phyloP scores from a whole-genome alignment of 2,888 invertebrate genomes.

The Erynnis tages region DNA sequence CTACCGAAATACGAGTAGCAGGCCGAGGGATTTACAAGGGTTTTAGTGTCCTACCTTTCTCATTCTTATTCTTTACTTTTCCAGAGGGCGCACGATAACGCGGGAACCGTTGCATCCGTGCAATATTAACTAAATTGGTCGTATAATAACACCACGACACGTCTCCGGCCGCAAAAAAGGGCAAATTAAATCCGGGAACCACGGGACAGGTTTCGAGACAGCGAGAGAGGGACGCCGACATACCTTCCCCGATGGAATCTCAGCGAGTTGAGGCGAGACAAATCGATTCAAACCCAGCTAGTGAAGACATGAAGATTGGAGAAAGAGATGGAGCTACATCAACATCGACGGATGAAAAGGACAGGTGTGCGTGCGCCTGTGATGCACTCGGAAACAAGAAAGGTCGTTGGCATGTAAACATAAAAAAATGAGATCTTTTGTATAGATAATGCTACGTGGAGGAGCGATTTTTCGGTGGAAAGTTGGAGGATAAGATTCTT shows the following conservation, averaged over 20 bases:
- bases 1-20: no score
- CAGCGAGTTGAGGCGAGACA: slow-evolving; percentile 64
- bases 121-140: slow-evolving; percentile 14
- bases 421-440: slow-evolving; percentile 56
- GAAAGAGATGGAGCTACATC: slow-evolving; percentile 52
- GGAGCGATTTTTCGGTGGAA: slow-evolving; percentile 31
- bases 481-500: slow-evolving; percentile 17
- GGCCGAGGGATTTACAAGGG: no score
- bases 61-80: no score
- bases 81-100: slow-evolving; percentile 6
- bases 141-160: slow-evolving; percentile 26
- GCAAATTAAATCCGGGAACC: slow-evolving; percentile 58
- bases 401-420: slow-evolving; percentile 70
- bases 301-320: slow-evolving; percentile 56
- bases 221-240: slow-evolving; percentile 51
- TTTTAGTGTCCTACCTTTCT: no score
- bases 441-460: slow-evolving; percentile 49
- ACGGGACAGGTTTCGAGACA: slow-evolving; percentile 59
- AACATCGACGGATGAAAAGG: slow-evolving; percentile 34
- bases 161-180: slow-evolving; percentile 51
- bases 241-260: slow-evolving; percentile 46
- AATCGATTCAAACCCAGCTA: slow-evolving; percentile 60
- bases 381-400: slow-evolving; percentile 44
- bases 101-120: slow-evolving; percentile 14
- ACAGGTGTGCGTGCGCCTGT: slow-evolving; percentile 23